Base-by-base conservation (phyloP, 2,113 vertebrate genomes). In the Cryptotis parvus region DNA sequence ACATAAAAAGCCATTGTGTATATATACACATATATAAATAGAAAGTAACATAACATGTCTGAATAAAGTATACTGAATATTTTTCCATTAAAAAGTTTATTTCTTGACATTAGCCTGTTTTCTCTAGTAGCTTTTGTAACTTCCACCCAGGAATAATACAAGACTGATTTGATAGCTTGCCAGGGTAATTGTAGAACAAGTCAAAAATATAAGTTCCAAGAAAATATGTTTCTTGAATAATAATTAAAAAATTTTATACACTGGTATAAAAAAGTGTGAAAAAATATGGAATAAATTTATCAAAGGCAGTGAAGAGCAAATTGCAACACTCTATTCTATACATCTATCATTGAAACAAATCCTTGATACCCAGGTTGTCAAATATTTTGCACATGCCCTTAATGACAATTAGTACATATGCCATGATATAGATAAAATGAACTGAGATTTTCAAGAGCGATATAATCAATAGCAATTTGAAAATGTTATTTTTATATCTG, bases 331-430 rank as follows among this genome's bases (percentile, higher is more conserved):
- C 41, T 72, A 76, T 91, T 86, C 78, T 89, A 77, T 68, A 15
- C 84, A 49, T 92, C 45, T 88, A 92, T 97, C 35, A 89, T 81
- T 41, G 81, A 24, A 91, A 91, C 91, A 95, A 52, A 70, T 4
- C 49, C 94, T 68, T 94, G 88, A 92, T 91, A 84, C 2, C 0
- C 78, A 87, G 80, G 94, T 95, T 91, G 94, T 45, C 70, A 88
- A 58, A 77, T 94, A 90, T 95, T 96, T 96, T 76, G 70, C 72
- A 49, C 72, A 74, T 78, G 94, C 72, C 78, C 66, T 95, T 96
- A 93, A 96, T 94, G 79, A 81, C 93, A 94, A 97, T 95, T 95
- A 96, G 97, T 85, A 80, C 4, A 45, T 4, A 55, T 77, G 35
- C 58, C 80, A 79, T 84, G 61, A 77, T 69, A 72, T 15, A 14